Base-by-base conservation (phyloP, 2,888 invertebrate genomes). In the Amorpha juglandis region DNA sequence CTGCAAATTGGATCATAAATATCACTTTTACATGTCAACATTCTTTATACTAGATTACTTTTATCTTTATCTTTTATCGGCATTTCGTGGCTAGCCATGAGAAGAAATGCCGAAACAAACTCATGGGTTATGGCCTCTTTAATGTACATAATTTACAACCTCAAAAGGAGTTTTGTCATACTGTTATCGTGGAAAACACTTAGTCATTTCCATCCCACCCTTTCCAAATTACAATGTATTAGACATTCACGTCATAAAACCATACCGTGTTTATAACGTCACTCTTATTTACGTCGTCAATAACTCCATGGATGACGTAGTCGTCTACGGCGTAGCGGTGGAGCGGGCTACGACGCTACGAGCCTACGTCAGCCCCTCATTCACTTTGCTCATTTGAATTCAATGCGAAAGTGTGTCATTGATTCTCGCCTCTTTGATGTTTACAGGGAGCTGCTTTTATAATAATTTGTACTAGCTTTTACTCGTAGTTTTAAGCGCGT, bases 381-480 rank as follows among this genome's bases (percentile, higher is more conserved):
- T 76, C 73, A 69, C 69, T 67, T 68, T 68, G 70, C 72, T 77
- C 76, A 74, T 76, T 76, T 76, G 78, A 70, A 68, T 67, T 70
- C 65, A 67, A 58, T 42, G 38, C 42, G 14, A 42, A 35, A 53
- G 58, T 62, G 53, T 63, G 67, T 70, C 68, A 70, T 58, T 58
- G 58, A 58, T 58, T 58, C 42, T 19, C 42, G 12, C 12, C 35
- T 58, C 19, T 38, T 58, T 68, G 69, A 42, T 71, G 70, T 74
- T 74, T 16, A 38, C n/a, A 42, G 7, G 11, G 16, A 53, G 53
- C 14, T 3, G 19, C 42, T 58, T 58, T 38, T 35, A 53, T 27
- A 27, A 27, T 27, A 27, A 3, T 27, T 27, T 27, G 4, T 27
- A 27, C 27, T 27, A 27, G 27, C 1, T 27, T 27, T 27, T 27